Evolutionary conservation across 2,113 vertebrate genomes (phyloP).

Genomic region (Colaptes auratus): DNA sequence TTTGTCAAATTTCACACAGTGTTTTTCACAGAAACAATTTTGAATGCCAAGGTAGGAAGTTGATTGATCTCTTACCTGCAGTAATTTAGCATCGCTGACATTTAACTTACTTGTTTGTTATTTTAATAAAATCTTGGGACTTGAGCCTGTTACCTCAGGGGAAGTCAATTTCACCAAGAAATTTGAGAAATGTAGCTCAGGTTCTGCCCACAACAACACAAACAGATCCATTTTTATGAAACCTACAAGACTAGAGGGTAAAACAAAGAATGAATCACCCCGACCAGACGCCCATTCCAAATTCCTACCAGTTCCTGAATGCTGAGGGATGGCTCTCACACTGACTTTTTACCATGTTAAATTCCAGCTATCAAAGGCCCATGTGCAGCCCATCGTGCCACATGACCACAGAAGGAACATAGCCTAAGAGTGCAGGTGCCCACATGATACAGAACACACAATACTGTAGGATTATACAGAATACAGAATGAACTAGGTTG

Average conservation of each 20-base stretch:
- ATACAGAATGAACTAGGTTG: no score
- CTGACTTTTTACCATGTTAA: not conserved
- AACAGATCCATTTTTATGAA: not conserved
- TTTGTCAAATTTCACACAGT: not conserved
- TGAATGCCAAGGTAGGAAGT: not conserved
- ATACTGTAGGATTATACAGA: no score
- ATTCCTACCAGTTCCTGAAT: not conserved
- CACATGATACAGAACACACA: no score
- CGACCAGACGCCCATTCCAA: not conserved
- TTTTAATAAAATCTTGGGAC: not conserved
- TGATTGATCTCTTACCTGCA: not conserved
- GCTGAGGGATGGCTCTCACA: not conserved
- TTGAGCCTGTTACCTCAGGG: not conserved
- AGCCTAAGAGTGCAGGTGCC: rapidly evolving
- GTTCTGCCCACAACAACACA: not conserved
- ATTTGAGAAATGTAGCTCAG: not conserved
- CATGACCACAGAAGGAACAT: rapidly evolving
- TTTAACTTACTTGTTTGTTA: not conserved
- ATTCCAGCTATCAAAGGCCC: not conserved
- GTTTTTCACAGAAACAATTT: not conserved
- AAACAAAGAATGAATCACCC: not conserved
- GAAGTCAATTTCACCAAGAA: not conserved
- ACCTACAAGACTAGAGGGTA: not conserved
- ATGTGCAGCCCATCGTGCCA: rapidly evolving
- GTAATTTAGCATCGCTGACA: not conserved